Percentiles rank a stretch among this genome's conserved stretches.
Conservation (phyloP, 2,888 invertebrate species). For the Coleophora deauratella region DNA sequence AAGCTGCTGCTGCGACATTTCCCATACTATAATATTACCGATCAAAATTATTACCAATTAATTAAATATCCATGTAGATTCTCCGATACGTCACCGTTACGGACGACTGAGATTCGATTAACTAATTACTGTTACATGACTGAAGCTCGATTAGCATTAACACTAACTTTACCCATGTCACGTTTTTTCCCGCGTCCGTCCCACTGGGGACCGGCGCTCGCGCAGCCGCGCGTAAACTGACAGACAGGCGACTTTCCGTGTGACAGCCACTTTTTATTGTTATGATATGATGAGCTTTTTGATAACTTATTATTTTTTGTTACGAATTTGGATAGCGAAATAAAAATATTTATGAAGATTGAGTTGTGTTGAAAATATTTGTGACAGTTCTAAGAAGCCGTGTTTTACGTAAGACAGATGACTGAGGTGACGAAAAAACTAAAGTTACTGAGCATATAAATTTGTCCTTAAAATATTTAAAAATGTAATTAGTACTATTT, state of each 20-base stretch:
- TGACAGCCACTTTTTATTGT: conserved; percentile 15
- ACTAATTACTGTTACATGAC: conserved; percentile 2
- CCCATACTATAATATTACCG: no score
- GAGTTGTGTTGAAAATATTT: not conserved
- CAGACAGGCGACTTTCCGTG: conserved; percentile 19
- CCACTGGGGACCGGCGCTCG: conserved; percentile 26
- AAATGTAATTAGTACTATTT: no score
- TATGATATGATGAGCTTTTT: conserved; percentile 4
- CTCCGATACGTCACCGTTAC: no score
- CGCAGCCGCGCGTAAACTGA: conserved; percentile 29
- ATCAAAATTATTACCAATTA: no score
- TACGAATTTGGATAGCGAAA: not conserved
- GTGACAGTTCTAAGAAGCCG: not conserved
- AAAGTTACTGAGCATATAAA: no score
- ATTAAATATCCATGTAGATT: no score
- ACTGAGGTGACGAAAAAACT: no score
- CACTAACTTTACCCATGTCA: conserved; percentile 24
- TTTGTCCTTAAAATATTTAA: no score
- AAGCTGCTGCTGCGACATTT: no score
- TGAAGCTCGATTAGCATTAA: conserved; percentile 6
- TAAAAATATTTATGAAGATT: not conserved
- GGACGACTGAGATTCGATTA: not conserved
- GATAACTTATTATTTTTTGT: conserved; percentile 4
- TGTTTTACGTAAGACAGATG: no score
- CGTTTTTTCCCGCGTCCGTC: conserved; percentile 18